Percentiles rank a stretch among this genome's conserved stretches.
Conservation (phyloP, 2,888 invertebrate genomes). For the Cabera pusaria region DNA sequence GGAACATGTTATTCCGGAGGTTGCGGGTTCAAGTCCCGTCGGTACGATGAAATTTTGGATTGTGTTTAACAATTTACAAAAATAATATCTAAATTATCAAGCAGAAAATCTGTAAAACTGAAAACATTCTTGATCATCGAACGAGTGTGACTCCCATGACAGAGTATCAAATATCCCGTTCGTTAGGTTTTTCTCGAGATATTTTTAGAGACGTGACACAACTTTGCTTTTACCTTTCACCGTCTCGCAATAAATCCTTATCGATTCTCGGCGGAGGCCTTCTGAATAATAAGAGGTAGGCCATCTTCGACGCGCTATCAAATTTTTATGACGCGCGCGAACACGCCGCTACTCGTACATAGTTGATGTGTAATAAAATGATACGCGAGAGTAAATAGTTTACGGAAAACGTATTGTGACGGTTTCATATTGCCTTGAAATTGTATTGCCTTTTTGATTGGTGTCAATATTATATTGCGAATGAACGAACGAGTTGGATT, state of each 20-base stretch:
- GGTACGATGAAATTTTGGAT: no score
- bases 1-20: no score
- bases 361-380: conserved; percentile 44
- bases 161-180: conserved; percentile 28
- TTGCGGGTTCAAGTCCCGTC: no score
- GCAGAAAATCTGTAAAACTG: no score
- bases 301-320: conserved; percentile 35
- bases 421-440: no score
- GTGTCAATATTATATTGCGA: no score
- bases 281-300: conserved; percentile 37
- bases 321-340: conserved; percentile 40
- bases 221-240: conserved; percentile 36
- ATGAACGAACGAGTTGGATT: no score
- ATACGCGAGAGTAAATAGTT: conserved; percentile 27
- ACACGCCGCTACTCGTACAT: conserved; percentile 20
- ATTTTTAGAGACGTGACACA: conserved; percentile 36
- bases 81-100: no score
- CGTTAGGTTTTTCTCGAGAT: conserved; percentile 26
- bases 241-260: conserved; percentile 36
- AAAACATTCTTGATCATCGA: conserved; percentile 22
- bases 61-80: no score
- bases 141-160: conserved; percentile 30
- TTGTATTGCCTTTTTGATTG: no score
- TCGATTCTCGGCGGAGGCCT: conserved; percentile 33
- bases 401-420: no score